These are phyloP conservation scores for Phataginus tetradactyla DNA, from an alignment of 2,797 vertebrate species.

Conservation along the genomic window DNA sequence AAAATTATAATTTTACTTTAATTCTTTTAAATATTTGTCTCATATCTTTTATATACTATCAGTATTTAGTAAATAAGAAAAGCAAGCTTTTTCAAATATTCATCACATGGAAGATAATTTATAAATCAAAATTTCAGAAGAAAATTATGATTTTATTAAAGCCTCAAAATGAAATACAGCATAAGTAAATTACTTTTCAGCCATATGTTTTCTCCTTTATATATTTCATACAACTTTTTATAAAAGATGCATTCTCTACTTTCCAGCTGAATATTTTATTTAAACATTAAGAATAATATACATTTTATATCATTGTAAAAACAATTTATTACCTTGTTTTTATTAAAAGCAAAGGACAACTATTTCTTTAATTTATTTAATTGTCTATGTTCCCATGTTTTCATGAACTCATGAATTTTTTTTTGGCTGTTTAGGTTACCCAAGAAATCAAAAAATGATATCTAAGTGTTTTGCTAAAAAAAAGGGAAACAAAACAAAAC, in stretches of 20 bases:
- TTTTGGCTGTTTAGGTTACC: background rate
- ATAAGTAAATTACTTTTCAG: background rate
- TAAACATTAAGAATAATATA: background rate
- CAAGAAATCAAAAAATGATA: background rate
- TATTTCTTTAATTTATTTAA: background rate
- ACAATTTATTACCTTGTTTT: background rate
- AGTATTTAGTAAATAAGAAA: background rate
- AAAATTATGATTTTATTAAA: background rate
- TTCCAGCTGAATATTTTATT: background rate
- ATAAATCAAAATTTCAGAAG: background rate
- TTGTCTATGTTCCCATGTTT: background rate
- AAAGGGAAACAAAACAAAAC: background rate
- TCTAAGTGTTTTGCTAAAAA: background rate
- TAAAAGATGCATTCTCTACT: background rate
- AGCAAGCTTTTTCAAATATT: background rate
- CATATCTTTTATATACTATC: background rate
- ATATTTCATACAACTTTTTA: background rate
- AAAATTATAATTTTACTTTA: background rate
- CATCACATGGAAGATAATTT: background rate
- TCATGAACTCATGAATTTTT: background rate
- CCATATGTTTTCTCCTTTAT: background rate
- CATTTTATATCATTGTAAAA: background rate
- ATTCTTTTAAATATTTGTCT: background rate
- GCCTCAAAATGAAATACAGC: background rate
- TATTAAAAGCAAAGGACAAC: background rate